Base-by-base conservation (phyloP, 2,888 invertebrate species). In the Ashinkailepas kermadecensis region DNA sequence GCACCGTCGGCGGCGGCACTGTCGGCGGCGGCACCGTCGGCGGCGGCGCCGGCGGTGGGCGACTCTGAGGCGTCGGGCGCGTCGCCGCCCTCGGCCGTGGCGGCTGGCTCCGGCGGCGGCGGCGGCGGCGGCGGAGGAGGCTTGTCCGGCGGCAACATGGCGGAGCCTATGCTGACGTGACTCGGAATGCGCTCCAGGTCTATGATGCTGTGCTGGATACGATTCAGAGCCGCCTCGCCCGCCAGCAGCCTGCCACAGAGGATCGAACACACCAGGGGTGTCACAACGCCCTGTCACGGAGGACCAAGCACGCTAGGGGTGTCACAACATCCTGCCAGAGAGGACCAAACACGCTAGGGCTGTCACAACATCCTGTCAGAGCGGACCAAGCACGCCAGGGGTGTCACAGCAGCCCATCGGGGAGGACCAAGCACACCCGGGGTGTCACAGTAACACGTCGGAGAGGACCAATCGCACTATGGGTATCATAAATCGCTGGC, bases 81-180 rank as follows among this genome's bases (percentile, higher is more conserved):
- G 39, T 25, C 39, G 6, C 39, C 70, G 25, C 70, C 70, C 21
- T 56, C 74, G 9, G 74, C 56, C 21, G 54, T 9, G 8, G 56
- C 74, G n/a, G 56, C 25, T 21, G 13, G 21, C 74, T 74, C 74
- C 13, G 74, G 18, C 21, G 6, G 21, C 0, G 56, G 9, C 11
- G 18, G 9, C 11, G 18, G 56, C 54, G 74, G 74, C 74, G 74
- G 74, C 9, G 74, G 74, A 10, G 70, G 70, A 8, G 74, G 74
- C 56, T 74, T 74, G 56, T 74, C 74, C 3, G 74, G 74, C 21
- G 56, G 39, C 74, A 56, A 9, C 54, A 21, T 13, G 10, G 58
- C 79, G 0, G 79, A 79, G 23, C 79, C 79, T 18, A 79, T 59
- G 25, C 79, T 79, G 79, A 79, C 58, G 58, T 79, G 58, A n/a